Percentiles rank a stretch among this genome's conserved stretches.
These are phyloP conservation scores for Nebria salina DNA, from an alignment of 2,888 invertebrate genomes.

Conservation along the genomic window DNA sequence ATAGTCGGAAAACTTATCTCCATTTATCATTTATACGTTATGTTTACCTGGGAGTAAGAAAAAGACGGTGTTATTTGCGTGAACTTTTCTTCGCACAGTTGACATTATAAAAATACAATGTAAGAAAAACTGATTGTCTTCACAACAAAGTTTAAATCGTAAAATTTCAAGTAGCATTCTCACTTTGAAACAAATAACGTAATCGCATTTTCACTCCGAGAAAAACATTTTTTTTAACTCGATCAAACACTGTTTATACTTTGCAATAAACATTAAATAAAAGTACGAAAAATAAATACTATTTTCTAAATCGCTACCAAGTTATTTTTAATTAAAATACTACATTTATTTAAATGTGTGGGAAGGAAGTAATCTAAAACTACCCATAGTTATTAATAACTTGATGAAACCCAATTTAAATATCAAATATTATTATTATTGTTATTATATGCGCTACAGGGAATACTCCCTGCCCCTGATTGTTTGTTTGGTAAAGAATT, in stretches of 20 bases:
- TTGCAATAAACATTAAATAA: too few species aligned
- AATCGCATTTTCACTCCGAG: background rate
- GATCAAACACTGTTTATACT: background rate
- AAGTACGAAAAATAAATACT: too few species aligned
- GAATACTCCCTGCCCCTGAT: too few species aligned
- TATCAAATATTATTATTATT: too few species aligned
- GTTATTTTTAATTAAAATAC: too few species aligned
- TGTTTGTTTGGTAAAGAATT: too few species aligned
- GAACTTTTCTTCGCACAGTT: background rate
- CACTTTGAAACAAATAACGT: background rate
- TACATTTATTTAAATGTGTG: too few species aligned
- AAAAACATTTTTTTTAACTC: background rate
- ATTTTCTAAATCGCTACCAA: too few species aligned
- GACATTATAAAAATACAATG: background rate
- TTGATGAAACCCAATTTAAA: too few species aligned
- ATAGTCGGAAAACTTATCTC: background rate
- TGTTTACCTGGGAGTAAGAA: background rate
- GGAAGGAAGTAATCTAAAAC: too few species aligned
- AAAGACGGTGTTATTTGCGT: background rate
- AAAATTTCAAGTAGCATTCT: background rate
- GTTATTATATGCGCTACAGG: too few species aligned
- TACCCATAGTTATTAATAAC: too few species aligned
- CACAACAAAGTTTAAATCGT: slow-evolving; percentile 1
- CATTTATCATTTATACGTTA: background rate
- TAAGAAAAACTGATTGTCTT: background rate